phyloP scores from a whole-genome alignment of 2,888 invertebrate species.

The Eueremaeus valkanovi region DNA sequence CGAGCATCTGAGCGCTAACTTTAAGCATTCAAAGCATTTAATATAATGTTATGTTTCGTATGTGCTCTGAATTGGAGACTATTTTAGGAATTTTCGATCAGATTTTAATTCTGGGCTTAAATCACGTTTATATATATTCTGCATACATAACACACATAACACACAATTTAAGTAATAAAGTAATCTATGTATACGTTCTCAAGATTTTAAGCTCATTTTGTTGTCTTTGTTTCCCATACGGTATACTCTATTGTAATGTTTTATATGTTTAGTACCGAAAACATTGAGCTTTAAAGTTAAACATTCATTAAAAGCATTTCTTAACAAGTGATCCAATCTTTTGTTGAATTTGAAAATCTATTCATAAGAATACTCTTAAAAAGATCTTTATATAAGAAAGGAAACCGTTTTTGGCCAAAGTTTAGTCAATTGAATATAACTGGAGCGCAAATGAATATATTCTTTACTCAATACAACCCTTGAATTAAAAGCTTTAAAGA shows the following conservation, averaged over 20 bases:
- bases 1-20: too few relatives aligned
- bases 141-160: neutral
- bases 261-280: neutral
- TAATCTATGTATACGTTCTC: neutral
- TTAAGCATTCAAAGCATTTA: too few relatives aligned
- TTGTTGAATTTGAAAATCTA: constrained; percentile 6
- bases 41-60: too few relatives aligned
- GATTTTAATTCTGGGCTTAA: neutral
- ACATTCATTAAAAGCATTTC: neutral
- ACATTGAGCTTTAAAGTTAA: neutral
- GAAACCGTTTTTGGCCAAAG: constrained; percentile 10
- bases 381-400: neutral
- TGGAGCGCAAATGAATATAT: too few relatives aligned
- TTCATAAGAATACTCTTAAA: neutral
- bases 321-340: neutral
- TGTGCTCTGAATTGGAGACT: too few relatives aligned
- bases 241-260: too few relatives aligned
- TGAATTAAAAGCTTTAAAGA: too few relatives aligned
- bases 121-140: neutral
- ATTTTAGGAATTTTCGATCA: too few relatives aligned
- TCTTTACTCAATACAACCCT: too few relatives aligned
- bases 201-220: neutral
- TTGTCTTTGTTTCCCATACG: constrained; percentile 4
- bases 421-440: too few relatives aligned
- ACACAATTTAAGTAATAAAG: neutral